Evolutionary conservation across 2,113 vertebrate species (phyloP), one percentile per base, ranked within the genome.

Genomic region (Piaya cayana): DNA sequence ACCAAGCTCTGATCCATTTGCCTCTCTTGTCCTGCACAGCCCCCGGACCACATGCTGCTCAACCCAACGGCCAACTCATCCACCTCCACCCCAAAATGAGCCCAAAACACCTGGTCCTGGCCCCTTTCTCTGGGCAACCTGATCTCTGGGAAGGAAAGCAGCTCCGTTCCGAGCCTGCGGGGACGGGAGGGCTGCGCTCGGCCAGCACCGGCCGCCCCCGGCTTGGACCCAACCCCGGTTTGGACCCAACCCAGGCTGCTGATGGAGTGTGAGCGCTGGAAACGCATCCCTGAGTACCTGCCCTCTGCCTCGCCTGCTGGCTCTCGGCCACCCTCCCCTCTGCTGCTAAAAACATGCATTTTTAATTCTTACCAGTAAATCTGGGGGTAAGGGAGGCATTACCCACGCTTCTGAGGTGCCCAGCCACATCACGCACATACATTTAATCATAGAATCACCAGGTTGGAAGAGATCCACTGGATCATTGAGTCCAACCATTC

Each of bases 351-450:
- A n/a, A 49, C 13, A 15, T 12, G 25, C 8, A 6, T 42, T 12
- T 79, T 43, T 21, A 45, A 50, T 22, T 18, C 47, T 9, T 5
- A 9, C 1, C 0, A 27, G n/a, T 49, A 36, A 52, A 52, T 74
- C 22, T 15, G 5, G 36, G 42, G 69, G 39, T 1, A 9, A 4
- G 11, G 7, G 11, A 22, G 14, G 23, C 39, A 30, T 39, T 26
- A 49, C 14, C 15, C 25, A 19, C 74, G n/a, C 11, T n/a, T 6
- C 8, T 0, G 12, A n/a, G n/a, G 25, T 2, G 32, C 34, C 25
- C 39, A 21, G 49, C 34, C 34, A 0, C 23, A 2, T 5, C 5
- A 3, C 43, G 53, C 34, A n/a, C n/a, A 6, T 0, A 2, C 19
- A 4, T 53, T 30, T n/a, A n/a, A n/a, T n/a, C n/a, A n/a, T n/a